Base-by-base conservation (phyloP, 2,888 invertebrate species). In the Kuschelorhynchus macadamiae region DNA sequence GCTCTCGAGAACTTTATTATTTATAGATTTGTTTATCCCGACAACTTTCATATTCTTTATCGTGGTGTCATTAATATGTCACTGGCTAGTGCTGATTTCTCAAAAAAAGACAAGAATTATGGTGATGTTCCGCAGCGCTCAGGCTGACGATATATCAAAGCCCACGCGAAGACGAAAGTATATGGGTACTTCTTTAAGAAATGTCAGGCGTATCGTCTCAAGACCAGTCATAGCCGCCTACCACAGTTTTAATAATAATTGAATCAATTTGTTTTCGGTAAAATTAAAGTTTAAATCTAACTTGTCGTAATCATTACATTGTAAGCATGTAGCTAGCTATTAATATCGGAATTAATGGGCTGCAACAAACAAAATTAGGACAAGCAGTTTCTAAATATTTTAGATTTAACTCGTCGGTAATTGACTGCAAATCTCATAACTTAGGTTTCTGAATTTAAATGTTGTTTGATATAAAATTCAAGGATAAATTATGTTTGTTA, bases 21-120 rank as follows among this genome's bases (percentile, higher is more conserved):
- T 81, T 81, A 81, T 81, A 80, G 80, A 82, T 82, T 81, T 82
- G 81, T 82, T 82, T 82, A 81, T 81, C 78, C 74, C 76, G 78
- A 76, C 79, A 80, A 81, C 81, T 80, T 81, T 81, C 81, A 80
- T 81, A 82, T 82, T 81, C 81, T 80, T 81, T 81, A 81, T 80
- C 81, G 78, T 72, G 78, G 79, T 77, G 80, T 81, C 81, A 80
- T 82, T 82, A 82, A 81, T 81, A 81, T 82, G 81, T 81, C 82
- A 80, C 76, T 78, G 76, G 59, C 59, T 79, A 78, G 78, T 76
- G 80, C 79, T 79, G 80, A 81, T 81, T 81, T 81, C 81, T 80
- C 80, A 77, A 79, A 78, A 77, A 76, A 78, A 72, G 81, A 81
- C 79, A 81, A 81, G 81, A 81, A 79, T 80, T 81, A 82, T 80